A percentile compares a stretch with the other conserved stretches of the same genome.
phyloP scores from a whole-genome alignment of 2,797 vertebrate species.

The Megaceryle alcyon region DNA sequence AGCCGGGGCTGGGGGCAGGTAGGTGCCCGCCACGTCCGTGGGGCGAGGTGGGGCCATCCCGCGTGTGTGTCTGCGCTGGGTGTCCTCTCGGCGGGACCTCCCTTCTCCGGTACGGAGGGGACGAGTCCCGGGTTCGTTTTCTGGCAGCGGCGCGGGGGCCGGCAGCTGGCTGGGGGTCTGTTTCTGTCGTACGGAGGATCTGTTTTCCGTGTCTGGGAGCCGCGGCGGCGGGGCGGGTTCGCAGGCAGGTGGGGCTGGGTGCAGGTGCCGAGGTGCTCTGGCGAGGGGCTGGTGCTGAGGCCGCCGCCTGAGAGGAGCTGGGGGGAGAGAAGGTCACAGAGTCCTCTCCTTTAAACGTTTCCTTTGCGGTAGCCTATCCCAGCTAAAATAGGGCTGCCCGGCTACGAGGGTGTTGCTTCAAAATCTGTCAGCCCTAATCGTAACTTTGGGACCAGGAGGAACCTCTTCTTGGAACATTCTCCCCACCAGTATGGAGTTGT shows the following conservation, averaged over 20 bases:
- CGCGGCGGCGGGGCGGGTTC: neutral
- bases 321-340: neutral
- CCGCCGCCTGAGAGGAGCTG: neutral
- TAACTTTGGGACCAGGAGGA: neutral
- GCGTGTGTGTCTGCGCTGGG: neutral
- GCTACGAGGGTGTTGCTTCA: neutral
- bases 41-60: too few species aligned
- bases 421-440: neutral
- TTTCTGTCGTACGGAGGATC: neutral
- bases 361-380: neutral
- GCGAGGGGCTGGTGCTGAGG: neutral
- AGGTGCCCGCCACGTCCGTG: neutral
- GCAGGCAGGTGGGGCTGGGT: neutral
- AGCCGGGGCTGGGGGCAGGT: neutral
- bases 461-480: rapidly evolving
- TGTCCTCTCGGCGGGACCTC: neutral
- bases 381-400: neutral
- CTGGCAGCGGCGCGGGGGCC: neutral
- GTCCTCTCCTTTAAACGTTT: neutral
- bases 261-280: neutral
- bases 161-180: neutral
- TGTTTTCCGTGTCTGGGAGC: too few species aligned
- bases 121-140: neutral
- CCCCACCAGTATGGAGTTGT: neutral
- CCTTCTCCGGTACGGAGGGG: neutral